These are phyloP conservation scores for Hypocryptadius cinnamomeus DNA, from an alignment of 2,113 vertebrate species.

Conservation along the genomic window DNA sequence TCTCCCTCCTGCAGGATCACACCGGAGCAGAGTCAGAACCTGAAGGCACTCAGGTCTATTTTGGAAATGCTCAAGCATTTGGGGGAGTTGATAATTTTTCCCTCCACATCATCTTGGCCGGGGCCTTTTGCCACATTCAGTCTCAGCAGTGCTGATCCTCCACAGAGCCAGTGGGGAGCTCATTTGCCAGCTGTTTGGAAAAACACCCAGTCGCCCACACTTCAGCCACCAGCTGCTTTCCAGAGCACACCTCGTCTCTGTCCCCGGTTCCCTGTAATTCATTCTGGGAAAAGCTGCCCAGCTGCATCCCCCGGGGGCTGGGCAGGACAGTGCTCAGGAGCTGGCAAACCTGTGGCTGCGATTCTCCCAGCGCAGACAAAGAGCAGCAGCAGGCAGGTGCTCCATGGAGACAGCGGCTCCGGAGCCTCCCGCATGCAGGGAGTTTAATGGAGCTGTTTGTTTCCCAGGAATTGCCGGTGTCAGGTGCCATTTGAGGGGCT, in stretches of 20 bases:
- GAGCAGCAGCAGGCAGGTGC: slow-evolving; percentile 23
- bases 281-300: neutral
- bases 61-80: neutral
- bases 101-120: neutral
- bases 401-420: slow-evolving; percentile 5
- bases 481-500: neutral
- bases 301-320: neutral
- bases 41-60: neutral
- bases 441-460: slow-evolving; percentile 13
- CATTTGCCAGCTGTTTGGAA: neutral
- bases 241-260: neutral
- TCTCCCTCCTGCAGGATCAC: neutral
- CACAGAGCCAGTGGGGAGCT: neutral
- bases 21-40: fast-evolving
- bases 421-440: neutral
- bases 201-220: neutral
- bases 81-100: neutral
- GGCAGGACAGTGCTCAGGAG: neutral
- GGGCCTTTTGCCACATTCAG: neutral
- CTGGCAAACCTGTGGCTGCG: neutral
- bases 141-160: neutral
- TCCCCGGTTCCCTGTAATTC: fast-evolving
- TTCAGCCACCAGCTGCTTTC: neutral
- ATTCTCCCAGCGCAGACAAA: neutral
- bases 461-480: neutral